Conservation (phyloP, 2,797 vertebrate genomes). For the Bucorvus abyssinicus region DNA sequence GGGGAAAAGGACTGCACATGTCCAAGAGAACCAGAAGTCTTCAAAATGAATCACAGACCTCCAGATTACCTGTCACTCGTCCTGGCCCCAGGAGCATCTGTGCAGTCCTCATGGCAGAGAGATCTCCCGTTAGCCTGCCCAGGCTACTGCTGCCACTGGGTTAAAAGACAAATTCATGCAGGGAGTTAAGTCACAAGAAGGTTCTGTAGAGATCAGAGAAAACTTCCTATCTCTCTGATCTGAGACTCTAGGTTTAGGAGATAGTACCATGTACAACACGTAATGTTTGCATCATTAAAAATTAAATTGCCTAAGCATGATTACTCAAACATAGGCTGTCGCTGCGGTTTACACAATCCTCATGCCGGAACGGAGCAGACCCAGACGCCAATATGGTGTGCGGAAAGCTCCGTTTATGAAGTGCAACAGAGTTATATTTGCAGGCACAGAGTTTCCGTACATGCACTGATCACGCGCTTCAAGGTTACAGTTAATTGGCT, state of each 20-base stretch:
- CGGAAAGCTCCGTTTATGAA: too few relatives aligned
- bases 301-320: conserved; percentile 63
- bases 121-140: not conserved
- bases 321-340: conserved; percentile 60
- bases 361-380: too few relatives aligned
- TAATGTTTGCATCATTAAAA: conserved; percentile 67
- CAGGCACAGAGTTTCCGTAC: too few relatives aligned
- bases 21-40: not conserved
- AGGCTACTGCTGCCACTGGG: not conserved
- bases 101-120: not conserved
- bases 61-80: not conserved
- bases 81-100: not conserved
- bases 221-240: conserved; percentile 2
- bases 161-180: not conserved
- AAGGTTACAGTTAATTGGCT: too few relatives aligned
- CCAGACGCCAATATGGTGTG: too few relatives aligned
- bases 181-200: not conserved
- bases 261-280: not conserved
- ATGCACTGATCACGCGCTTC: too few relatives aligned
- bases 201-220: not conserved
- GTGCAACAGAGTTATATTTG: too few relatives aligned
- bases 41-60: not conserved
- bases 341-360: too few relatives aligned
- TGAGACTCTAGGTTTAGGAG: conserved; percentile 29
- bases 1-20: not conserved